phyloP scores from a whole-genome alignment of 2,888 invertebrate genomes.

The Pseudococcus viburni region DNA sequence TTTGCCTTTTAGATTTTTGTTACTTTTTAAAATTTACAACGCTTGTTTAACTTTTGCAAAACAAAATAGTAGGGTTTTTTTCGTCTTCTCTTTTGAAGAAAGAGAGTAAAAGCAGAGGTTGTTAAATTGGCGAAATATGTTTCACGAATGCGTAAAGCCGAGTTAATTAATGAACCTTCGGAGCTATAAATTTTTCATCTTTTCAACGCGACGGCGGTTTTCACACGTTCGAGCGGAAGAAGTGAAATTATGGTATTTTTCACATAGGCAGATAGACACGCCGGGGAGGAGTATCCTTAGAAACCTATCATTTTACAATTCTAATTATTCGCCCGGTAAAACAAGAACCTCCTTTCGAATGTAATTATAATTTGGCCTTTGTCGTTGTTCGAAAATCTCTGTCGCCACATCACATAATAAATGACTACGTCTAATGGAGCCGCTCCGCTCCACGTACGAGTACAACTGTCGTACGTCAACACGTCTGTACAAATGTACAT shows the following conservation, averaged over 20 bases:
- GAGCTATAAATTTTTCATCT: constrained; percentile 47
- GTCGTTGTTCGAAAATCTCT: constrained; percentile 58
- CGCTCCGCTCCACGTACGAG: neutral
- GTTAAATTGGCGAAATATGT: constrained; percentile 55
- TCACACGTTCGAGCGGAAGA: constrained; percentile 52
- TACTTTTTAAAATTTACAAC: constrained; percentile 51
- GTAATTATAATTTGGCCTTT: constrained; percentile 62
- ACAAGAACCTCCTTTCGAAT: constrained; percentile 62
- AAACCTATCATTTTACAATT: constrained; percentile 61
- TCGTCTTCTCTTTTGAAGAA: neutral
- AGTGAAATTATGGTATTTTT: constrained; percentile 47
- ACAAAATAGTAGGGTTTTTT: constrained; percentile 14
- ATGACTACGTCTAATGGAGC: constrained; percentile 52
- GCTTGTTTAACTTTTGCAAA: constrained; percentile 51
- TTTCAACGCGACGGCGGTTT: constrained; percentile 31
- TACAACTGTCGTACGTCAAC: constrained; percentile 34
- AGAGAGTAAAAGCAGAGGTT: neutral
- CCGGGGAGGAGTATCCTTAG: constrained; percentile 21
- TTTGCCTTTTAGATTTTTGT: constrained; percentile 58
- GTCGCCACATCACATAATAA: constrained; percentile 64
- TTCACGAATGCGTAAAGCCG: constrained; percentile 36
- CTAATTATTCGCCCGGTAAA: constrained; percentile 63
- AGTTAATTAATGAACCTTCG: constrained; percentile 34
- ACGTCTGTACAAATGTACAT: neutral
- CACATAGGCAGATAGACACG: neutral